Evolutionary conservation across 2,113 vertebrate species (phyloP), one percentile per base, ranked within the genome.

Genomic region (Quiscalus mexicanus): DNA sequence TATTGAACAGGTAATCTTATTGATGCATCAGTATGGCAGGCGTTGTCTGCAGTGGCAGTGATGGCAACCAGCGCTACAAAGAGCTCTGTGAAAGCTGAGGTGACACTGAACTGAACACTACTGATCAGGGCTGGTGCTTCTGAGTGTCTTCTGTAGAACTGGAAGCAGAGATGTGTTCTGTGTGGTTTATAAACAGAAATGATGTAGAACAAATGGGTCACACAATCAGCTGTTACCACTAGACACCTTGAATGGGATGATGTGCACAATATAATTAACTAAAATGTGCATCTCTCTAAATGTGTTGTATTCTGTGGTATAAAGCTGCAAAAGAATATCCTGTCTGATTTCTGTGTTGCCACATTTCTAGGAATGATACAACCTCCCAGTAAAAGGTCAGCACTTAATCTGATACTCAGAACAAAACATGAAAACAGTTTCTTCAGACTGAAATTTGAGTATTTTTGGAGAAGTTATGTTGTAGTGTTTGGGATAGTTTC

Each of bases 21-120:
- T 41, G 75, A 21, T 2, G 3, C 63, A 18, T 62, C 11, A 20
- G 39, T n/a, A 20, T 2, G 8, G 31, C 39, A 22, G 75, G 31
- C 0, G 0, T 30, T n/a, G 42, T 75, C 74, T 79, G n/a, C 52
- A n/a, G 82, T 55, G 60, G n/a, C n/a, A 14, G 59, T 5, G 21
- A 2, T 24, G 69, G 31, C 0, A 0, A 42, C 37, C 7, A 42
- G 37, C 53, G 15, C 62, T 55, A 35, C 49, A 19, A 11, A 84
- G 60, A 65, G 75, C 63, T 58, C 2, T 8, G 6, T 67, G 65
- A 33, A 71, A 71, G 44, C 84, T 60, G 37, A 19, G 71, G 31
- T 53, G 35, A 30, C 33, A 27, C 37, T 59, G 45, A 41, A 7
- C 21, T 63, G 19, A 25, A 2, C 4, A 1, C 9, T 49, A 0